These are phyloP conservation scores for Sebastes minor DNA, from an alignment of 2,797 vertebrate genomes.

Conservation along the genomic window DNA sequence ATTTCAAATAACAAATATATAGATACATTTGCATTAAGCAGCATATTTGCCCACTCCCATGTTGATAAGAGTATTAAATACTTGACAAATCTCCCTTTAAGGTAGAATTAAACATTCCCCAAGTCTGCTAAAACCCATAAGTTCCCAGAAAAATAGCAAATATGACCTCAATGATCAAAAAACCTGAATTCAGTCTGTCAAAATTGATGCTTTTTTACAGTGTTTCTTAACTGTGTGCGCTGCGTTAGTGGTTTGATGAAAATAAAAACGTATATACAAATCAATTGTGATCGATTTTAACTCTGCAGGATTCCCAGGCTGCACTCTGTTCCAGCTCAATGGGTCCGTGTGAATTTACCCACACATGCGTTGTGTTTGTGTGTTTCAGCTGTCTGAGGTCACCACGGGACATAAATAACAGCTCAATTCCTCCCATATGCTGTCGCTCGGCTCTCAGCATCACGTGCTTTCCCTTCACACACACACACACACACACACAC, in stretches of 20 bases:
- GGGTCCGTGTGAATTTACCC: background rate
- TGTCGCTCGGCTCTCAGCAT: background rate
- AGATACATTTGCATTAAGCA: too few species aligned
- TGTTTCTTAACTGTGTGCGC: background rate
- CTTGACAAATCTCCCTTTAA: too few species aligned
- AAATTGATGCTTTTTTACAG: background rate
- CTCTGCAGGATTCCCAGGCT: background rate
- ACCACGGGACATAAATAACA: conserved; percentile 12
- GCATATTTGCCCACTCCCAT: too few species aligned
- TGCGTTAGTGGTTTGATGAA: background rate
- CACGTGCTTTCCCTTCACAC: background rate
- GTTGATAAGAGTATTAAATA: too few species aligned
- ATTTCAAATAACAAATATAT: too few species aligned
- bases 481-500: conserved; percentile 16
- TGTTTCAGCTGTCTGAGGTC: conserved; percentile 8
- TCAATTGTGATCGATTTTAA: background rate
- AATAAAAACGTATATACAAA: background rate
- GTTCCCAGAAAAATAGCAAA: background rate
- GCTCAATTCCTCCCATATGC: background rate
- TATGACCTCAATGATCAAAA: background rate
- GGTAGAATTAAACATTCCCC: too few species aligned
- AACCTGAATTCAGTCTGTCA: background rate
- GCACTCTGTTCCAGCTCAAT: background rate
- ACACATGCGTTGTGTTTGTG: background rate
- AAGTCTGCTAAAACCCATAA: background rate